These are phyloP conservation scores for Xenopus laevis DNA, from an alignment of 2,113 vertebrate genomes.

Conservation along the genomic window DNA sequence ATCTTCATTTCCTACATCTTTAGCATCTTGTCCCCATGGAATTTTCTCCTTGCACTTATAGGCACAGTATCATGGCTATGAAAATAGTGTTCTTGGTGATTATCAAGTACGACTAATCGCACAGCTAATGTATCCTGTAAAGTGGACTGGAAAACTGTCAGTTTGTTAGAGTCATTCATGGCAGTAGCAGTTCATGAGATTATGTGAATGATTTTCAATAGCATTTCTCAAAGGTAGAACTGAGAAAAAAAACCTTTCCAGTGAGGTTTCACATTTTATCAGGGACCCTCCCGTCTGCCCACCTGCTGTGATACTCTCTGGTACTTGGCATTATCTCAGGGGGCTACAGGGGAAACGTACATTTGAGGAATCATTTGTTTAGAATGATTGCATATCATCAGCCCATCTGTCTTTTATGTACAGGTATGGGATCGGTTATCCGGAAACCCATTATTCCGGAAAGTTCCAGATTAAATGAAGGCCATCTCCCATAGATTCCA, in stretches of 20 bases:
- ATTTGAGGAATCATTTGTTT: too few species aligned
- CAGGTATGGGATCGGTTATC: too few species aligned
- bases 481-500: too few species aligned
- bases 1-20: too few species aligned
- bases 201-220: constrained; percentile 20
- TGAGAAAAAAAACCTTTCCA: constrained; percentile 22
- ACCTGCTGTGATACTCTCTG: background rate
- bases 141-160: constrained; percentile 7
- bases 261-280: constrained; percentile 8
- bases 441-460: too few species aligned
- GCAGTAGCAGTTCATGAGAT: background rate
- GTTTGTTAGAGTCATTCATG: constrained; percentile 13
- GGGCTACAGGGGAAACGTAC: too few species aligned
- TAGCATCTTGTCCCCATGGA: too few species aligned
- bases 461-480: too few species aligned
- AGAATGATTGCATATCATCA: too few species aligned
- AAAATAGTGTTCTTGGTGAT: too few species aligned
- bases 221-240: constrained; percentile 27
- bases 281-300: background rate
- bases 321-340: background rate
- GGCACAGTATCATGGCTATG: background rate
- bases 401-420: too few species aligned
- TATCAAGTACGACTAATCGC: background rate
- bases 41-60: background rate
- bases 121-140: background rate